Base-by-base conservation (phyloP, 2,797 vertebrate species). In the Pantherophis vulpinus region DNA sequence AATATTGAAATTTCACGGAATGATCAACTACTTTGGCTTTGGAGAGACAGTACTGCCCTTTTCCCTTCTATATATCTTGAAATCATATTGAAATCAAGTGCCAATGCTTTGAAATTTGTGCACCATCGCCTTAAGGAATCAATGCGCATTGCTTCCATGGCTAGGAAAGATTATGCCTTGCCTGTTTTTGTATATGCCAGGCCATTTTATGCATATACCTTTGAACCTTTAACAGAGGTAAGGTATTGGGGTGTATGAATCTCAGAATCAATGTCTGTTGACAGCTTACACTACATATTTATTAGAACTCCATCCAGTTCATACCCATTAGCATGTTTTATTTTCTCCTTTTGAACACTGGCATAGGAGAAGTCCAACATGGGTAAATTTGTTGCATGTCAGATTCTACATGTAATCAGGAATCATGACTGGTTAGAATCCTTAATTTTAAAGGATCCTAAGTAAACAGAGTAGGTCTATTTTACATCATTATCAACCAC, bases 181-280 rank as follows among this genome's bases (percentile, higher is more conserved):
- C 98, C 98, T 0, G 98, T 99, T 90, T 99, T 99, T 95, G 97
- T 99, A 95, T 99, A 99, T 96, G 98, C 98, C 94, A 98, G 98
- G 94, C 98, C 98, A 56, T 99, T 99, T 97, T 99, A 99, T 88
- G 98, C 98, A 88, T 98, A 99, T 93, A 98, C 98, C 42, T 98
- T 98, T 94, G 96, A 98, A 93, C 98, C 97, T 96, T 98, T 99
- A 91, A 98, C 98, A 95, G 97, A 99, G 98, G 99, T 99, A 98
- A 97, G 97, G 91, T 94, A 91, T 58, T 60, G 32, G 94, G 94
- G 92, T 88, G 79, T 66, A 60, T 5, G 89, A 2, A 0, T 91
- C 56, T 90, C 89, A 83, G 74, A 93, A 93, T 92, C 93, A 66
- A 16, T 2, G 13, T 90, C 91, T 89, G 59, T 93, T 89, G 32